Conservation (phyloP, 2,888 invertebrate genomes). For the Diabrotica balteata region DNA sequence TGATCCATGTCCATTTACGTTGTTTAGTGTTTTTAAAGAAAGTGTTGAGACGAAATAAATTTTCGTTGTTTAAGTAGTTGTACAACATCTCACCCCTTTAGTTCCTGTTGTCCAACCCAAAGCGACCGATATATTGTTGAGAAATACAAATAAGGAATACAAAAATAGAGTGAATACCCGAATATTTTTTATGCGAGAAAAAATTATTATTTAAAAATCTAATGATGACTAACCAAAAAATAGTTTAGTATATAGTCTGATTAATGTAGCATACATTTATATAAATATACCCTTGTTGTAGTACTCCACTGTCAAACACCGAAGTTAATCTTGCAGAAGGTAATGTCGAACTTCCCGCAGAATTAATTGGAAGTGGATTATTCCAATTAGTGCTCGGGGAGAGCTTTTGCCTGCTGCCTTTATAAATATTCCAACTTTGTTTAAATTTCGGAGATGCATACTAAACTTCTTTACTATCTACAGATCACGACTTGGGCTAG, state of each 20-base stretch:
- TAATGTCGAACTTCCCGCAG: conserved; percentile 55
- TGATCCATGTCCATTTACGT: too few relatives aligned
- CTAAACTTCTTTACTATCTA: conserved; percentile 37
- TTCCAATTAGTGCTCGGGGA: conserved; percentile 57
- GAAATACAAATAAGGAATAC: too few relatives aligned
- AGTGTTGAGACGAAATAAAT: too few relatives aligned
- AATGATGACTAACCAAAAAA: too few relatives aligned
- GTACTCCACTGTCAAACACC: conserved; percentile 29
- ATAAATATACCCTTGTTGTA: background rate
- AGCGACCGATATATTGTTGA: too few relatives aligned
- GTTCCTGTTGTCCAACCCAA: too few relatives aligned
- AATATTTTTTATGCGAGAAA: too few relatives aligned
- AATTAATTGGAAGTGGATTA: conserved; percentile 60
- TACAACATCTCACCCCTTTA: too few relatives aligned
- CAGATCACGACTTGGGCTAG: conserved; percentile 34
- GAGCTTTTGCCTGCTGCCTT: conserved; percentile 51
- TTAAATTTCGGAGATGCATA: conserved; percentile 52
- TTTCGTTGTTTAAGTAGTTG: too few relatives aligned
- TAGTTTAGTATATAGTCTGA: background rate
- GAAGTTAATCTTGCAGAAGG: conserved; percentile 55
- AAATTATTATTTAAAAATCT: too few relatives aligned
- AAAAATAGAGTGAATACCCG: too few relatives aligned
- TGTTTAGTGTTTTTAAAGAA: too few relatives aligned
- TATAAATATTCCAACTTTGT: conserved; percentile 56
- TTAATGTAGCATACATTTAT: background rate